These are phyloP conservation scores for Bradysia coprophila DNA, from an alignment of 1,140 invertebrate genomes.

Conservation along the genomic window DNA sequence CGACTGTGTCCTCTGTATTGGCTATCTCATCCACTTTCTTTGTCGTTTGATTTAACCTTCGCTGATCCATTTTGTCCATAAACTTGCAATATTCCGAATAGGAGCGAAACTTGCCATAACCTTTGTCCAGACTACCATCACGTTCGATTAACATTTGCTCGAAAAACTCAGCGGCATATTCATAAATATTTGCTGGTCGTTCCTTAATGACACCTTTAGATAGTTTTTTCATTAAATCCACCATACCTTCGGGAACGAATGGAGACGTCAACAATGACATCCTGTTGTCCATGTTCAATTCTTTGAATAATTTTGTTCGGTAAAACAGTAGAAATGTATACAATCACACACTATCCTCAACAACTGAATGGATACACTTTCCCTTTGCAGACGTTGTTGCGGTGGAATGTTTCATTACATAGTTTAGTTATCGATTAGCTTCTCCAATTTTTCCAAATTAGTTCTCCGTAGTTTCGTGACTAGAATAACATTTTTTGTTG, in stretches of 20 bases:
- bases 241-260: conserved; percentile 28
- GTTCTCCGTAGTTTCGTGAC: too few relatives aligned
- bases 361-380: too few relatives aligned
- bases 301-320: too few relatives aligned
- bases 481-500: too few relatives aligned
- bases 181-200: conserved; percentile 26
- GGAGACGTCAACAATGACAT: conserved; percentile 19
- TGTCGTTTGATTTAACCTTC: neutral
- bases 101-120: conserved; percentile 1
- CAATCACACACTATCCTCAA: too few relatives aligned
- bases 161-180: conserved; percentile 28
- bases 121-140: conserved; percentile 7
- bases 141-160: conserved; percentile 21
- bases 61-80: neutral
- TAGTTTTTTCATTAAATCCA: conserved; percentile 29
- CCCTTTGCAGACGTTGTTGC: too few relatives aligned
- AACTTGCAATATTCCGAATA: neutral
- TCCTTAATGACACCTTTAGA: conserved; percentile 28
- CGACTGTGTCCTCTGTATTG: neutral
- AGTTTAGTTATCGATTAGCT: too few relatives aligned
- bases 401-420: too few relatives aligned
- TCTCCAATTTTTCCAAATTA: too few relatives aligned
- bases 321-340: too few relatives aligned
- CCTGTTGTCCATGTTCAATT: too few relatives aligned
- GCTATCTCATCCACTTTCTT: neutral